Conservation (phyloP, 30 jellyfish, hydroid and myxozoan species). For the Hydractinia echinata region DNA sequence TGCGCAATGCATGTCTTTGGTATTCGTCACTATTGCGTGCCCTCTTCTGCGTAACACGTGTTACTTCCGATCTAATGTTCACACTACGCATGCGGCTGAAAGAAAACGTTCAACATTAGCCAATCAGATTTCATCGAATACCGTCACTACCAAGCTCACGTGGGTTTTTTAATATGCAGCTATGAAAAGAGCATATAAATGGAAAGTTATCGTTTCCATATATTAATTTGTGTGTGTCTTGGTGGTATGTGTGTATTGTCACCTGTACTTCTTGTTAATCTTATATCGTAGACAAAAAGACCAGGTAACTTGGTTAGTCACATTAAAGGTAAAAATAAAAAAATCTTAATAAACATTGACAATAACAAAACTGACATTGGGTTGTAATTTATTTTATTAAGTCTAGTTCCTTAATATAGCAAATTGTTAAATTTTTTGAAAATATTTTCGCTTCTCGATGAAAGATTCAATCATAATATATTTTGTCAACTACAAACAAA, state of each 20-base stretch:
- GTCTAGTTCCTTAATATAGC: too few species aligned
- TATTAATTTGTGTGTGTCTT: background rate
- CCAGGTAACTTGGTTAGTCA: background rate
- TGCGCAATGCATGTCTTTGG: conserved; percentile 28
- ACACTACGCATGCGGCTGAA: conserved; percentile 41
- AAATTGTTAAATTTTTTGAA: too few species aligned
- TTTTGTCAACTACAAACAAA: too few species aligned
- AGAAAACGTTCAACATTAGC: background rate
- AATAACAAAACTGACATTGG: too few species aligned
- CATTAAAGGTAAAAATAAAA: background rate
- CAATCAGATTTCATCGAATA: conserved; percentile 15
- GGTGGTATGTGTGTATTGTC: background rate
- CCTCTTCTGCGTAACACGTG: conserved; percentile 4
- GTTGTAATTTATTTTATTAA: too few species aligned
- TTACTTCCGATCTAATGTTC: conserved; percentile 2
- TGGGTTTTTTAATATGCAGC: conserved; percentile 13
- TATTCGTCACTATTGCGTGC: background rate
- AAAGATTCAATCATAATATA: too few species aligned
- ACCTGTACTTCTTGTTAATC: background rate
- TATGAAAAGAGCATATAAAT: background rate
- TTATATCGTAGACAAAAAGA: background rate
- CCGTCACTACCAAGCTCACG: conserved; percentile 20
- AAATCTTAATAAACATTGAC: too few species aligned
- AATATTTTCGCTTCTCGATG: too few species aligned
- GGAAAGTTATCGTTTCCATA: background rate